Evolutionary conservation across 2,113 vertebrate species (phyloP).

Genomic region (Rafetus swinhoei): DNA sequence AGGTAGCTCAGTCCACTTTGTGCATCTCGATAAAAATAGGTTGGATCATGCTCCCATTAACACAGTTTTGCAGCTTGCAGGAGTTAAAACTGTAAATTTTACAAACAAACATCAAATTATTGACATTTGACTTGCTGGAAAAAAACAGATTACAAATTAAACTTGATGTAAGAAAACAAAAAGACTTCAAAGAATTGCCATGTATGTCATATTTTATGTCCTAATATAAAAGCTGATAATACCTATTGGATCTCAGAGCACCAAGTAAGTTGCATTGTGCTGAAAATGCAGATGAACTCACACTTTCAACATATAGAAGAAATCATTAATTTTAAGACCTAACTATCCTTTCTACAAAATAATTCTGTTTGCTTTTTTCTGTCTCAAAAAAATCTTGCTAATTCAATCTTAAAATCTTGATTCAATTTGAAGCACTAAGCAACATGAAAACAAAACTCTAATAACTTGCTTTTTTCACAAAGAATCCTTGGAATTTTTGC

Average conservation of each 20-base stretch:
- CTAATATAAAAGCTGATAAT: not conserved
- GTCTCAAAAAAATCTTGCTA: not conserved
- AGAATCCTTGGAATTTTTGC: not conserved
- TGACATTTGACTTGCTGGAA: conserved; percentile 78
- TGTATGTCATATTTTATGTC: not conserved
- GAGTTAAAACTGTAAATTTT: conserved; percentile 86
- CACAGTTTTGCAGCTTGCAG: conserved; percentile 88
- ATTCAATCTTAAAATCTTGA: not conserved
- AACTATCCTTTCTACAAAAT: not conserved
- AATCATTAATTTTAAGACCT: not conserved
- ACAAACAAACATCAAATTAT: conserved; percentile 79
- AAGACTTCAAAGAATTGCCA: not conserved
- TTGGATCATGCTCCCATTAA: conserved; percentile 92
- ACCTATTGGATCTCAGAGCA: not conserved
- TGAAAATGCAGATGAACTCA: not conserved
- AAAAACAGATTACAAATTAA: not conserved
- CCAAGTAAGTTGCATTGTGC: not conserved
- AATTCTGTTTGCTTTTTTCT: not conserved
- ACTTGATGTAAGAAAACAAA: not conserved
- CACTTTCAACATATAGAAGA: not conserved
- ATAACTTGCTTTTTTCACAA: not conserved
- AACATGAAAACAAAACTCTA: not conserved
- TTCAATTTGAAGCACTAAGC: not conserved
- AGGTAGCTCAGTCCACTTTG: conserved; percentile 89
- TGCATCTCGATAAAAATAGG: conserved; percentile 89